phyloP scores from a whole-genome alignment of 2,113 vertebrate species.

The Laticauda laticaudata region DNA sequence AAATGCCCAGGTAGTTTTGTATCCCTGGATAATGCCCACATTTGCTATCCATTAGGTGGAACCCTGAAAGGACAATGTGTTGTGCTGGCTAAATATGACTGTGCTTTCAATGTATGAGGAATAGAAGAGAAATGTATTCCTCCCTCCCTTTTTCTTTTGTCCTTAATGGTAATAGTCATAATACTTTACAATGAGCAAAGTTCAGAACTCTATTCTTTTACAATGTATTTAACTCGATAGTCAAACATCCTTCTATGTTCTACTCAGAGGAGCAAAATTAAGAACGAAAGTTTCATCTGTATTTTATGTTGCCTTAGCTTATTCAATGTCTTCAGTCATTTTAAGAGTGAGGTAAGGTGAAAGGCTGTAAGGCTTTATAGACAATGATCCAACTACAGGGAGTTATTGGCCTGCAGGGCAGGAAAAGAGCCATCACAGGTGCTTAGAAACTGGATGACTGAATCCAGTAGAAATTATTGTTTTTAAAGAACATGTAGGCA shows the following conservation, averaged over 20 bases:
- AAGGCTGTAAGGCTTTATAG: not conserved
- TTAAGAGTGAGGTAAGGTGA: not conserved
- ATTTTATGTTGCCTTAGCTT: not conserved
- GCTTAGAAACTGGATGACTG: not conserved
- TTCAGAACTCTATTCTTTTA: not conserved
- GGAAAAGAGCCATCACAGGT: not conserved
- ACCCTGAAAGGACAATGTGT: not conserved
- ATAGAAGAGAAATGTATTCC: not conserved
- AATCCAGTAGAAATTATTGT: not conserved
- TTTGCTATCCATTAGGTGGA: not conserved
- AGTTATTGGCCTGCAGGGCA: not conserved
- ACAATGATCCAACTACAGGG: not conserved
- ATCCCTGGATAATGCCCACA: not conserved
- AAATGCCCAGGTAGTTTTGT: not conserved
- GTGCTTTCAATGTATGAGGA: not conserved
- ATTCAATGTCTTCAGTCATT: not conserved
- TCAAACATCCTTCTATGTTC: not conserved
- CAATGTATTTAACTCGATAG: not conserved
- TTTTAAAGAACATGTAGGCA: not conserved
- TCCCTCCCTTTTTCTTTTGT: not conserved
- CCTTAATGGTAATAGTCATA: not conserved
- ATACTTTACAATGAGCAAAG: not conserved
- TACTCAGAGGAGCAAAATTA: not conserved
- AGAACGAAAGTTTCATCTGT: too few species aligned
- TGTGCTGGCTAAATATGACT: not conserved